phyloP scores from a whole-genome alignment of 37 sponge, comb jelly and placozoan genomes.

The Oscarella lobularis region DNA sequence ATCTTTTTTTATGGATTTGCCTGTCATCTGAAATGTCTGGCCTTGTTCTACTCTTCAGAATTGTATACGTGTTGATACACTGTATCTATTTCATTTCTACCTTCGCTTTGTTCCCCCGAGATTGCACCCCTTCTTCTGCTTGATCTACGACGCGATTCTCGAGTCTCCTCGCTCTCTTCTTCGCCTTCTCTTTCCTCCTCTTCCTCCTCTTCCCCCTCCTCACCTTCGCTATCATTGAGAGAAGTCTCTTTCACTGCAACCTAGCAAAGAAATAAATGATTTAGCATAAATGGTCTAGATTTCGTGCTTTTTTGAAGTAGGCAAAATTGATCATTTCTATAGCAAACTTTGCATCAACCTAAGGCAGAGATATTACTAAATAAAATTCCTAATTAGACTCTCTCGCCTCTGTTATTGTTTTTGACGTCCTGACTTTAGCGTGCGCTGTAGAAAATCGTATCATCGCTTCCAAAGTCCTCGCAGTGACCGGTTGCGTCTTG shows the following conservation, averaged over 20 bases:
- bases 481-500: constrained; percentile 96
- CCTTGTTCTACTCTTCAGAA: too few species aligned
- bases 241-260: constrained; percentile 11
- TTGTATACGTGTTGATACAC: too few species aligned
- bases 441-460: constrained; percentile 95
- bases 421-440: constrained; percentile 89
- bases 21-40: too few species aligned
- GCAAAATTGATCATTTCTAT: constrained; percentile 93
- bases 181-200: constrained; percentile 14
- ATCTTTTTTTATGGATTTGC: too few species aligned
- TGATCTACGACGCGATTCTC: too few species aligned
- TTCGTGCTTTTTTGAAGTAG: constrained; percentile 84
- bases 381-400: neutral
- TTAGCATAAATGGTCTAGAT: too few species aligned
- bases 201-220: constrained; percentile 20
- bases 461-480: constrained; percentile 87
- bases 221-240: constrained; percentile 8
- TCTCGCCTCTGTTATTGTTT: constrained; percentile 35
- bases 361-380: neutral
- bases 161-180: constrained; percentile 5
- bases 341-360: constrained; percentile 77
- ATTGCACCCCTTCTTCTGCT: too few species aligned
- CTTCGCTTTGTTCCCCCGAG: too few species aligned
- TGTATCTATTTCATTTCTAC: too few species aligned
- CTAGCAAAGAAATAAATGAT: neutral